phyloP scores from a whole-genome alignment of 2,888 invertebrate species.

The Himalopsyche anomala region DNA sequence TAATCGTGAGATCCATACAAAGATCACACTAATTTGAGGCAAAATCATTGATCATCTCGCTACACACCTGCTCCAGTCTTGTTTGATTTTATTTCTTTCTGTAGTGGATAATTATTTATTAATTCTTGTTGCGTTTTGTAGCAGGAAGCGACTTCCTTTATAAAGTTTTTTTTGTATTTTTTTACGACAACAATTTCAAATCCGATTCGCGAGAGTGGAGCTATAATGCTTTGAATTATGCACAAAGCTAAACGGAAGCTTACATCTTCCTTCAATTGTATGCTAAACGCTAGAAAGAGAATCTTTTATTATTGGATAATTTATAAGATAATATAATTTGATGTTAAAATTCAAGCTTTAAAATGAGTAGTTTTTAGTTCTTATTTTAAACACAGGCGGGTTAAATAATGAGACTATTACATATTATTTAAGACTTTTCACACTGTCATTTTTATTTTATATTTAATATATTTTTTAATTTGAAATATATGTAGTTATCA shows the following conservation, averaged over 20 bases:
- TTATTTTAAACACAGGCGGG: too few relatives aligned
- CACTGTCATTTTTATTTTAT: too few relatives aligned
- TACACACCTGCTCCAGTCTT: not conserved
- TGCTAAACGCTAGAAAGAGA: too few relatives aligned
- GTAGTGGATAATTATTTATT: conserved; percentile 44
- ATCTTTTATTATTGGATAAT: too few relatives aligned
- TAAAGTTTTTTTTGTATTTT: conserved; percentile 24
- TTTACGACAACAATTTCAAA: not conserved
- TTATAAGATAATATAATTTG: too few relatives aligned
- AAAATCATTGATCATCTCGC: conserved; percentile 32
- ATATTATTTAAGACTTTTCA: too few relatives aligned
- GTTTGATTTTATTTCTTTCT: conserved; percentile 19
- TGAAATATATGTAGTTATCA: too few relatives aligned
- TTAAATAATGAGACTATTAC: too few relatives aligned
- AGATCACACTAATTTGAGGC: conserved; percentile 15
- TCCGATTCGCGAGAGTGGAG: not conserved
- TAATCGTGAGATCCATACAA: conserved; percentile 2
- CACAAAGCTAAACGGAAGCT: not conserved
- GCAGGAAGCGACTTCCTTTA: conserved; percentile 54
- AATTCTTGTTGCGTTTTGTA: conserved; percentile 50
- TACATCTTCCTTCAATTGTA: too few relatives aligned
- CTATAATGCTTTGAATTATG: not conserved
- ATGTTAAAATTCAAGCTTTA: too few relatives aligned
- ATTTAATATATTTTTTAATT: too few relatives aligned
- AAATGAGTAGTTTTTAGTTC: too few relatives aligned